Percentiles rank a stretch among this genome's conserved stretches.
Evolutionary conservation across 2,888 invertebrate species (phyloP).

Genomic region (Meganola albula): DNA sequence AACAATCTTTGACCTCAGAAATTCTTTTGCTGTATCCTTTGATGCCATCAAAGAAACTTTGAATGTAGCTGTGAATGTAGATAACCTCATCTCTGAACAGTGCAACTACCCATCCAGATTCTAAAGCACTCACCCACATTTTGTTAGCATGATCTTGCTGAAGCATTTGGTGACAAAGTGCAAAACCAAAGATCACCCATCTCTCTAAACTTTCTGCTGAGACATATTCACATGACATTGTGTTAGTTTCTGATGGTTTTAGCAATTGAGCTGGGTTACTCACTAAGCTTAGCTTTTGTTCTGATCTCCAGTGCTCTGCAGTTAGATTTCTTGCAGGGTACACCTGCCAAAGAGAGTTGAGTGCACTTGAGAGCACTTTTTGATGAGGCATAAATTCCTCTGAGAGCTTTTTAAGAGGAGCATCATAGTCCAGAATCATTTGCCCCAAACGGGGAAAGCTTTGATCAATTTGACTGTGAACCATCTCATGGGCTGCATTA

Average conservation of each 20-base stretch:
- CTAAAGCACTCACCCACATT: slow-evolving; percentile 94
- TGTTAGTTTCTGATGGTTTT: slow-evolving; percentile 96
- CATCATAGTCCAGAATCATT: slow-evolving; percentile 98
- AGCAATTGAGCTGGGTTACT: slow-evolving; percentile 96
- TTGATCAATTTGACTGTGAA: slow-evolving; percentile 91
- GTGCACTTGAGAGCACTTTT: slow-evolving; percentile 88
- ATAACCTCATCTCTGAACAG: slow-evolving; percentile 98
- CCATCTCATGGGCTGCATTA: slow-evolving; percentile 98
- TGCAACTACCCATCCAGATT: slow-evolving; percentile 95
- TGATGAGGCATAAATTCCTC: slow-evolving; percentile 98
- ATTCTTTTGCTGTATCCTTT: slow-evolving; percentile 96
- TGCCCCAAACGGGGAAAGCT: slow-evolving; percentile 98
- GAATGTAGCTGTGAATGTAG: slow-evolving; percentile 95
- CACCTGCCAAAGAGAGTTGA: slow-evolving; percentile 91
- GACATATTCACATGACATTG: slow-evolving; percentile 98
- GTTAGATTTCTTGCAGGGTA: slow-evolving; percentile 93
- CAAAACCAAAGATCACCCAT: slow-evolving; percentile 97
- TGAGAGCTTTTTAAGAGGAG: slow-evolving; percentile 94
- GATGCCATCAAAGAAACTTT: slow-evolving; percentile 94
- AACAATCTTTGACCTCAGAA: slow-evolving; percentile 97
- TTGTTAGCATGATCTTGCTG: slow-evolving; percentile 90
- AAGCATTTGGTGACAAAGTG: slow-evolving; percentile 92
- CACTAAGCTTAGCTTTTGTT: slow-evolving; percentile 94
- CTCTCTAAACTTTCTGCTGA: slow-evolving; percentile 96
- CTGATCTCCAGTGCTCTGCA: slow-evolving; percentile 96